Evolutionary conservation across 2,888 invertebrate species (phyloP), one percentile per base, ranked within the genome.

Genomic region (Drosophila histrio): DNA sequence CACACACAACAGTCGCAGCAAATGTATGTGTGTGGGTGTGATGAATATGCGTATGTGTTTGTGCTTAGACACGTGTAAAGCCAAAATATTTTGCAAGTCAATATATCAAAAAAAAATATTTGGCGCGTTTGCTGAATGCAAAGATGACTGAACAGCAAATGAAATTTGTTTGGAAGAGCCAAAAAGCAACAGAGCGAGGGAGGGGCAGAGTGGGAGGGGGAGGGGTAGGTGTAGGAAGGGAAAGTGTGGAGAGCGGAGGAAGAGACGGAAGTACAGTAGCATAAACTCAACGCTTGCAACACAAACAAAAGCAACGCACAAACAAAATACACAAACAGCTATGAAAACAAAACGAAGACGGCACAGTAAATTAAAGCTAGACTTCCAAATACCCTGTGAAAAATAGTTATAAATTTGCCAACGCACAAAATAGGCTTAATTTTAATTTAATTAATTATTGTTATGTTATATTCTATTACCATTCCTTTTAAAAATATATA

Each of bases 11-110:
- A 44, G 15, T 17, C 11, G 13, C 9, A 21, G n/a, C n/a, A n/a
- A n/a, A n/a, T 28, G 28, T 17, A 36, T 30, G 2, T 58, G 22
- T 53, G 26, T 49, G 17, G 46, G 13, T 11, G 28, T 56, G 28
- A n/a, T 32, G 38, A 46, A 22, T 28, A 19, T 26, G 41, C 52
- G 60, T 39, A 24, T 60, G 32, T 46, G 56, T 59, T 58, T 70
- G 65, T 74, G 71, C 53, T 58, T 49, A 72, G 78, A 79, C 76
- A 82, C 80, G 70, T 83, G 83, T 80, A 83, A 72, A 82, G 86
- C 85, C 68, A 83, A 82, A 86, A 82, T 86, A 82, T 85, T 82
- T 78, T 83, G 82, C 81, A 70, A 86, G 82, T 82, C 82, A 86
- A 82, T 82, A 82, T 82, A 82, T 82, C 78, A 82, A 80, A 82